These are phyloP conservation scores for Diorhabda sublineata DNA, from an alignment of 1,140 invertebrate genomes.

Conservation along the genomic window DNA sequence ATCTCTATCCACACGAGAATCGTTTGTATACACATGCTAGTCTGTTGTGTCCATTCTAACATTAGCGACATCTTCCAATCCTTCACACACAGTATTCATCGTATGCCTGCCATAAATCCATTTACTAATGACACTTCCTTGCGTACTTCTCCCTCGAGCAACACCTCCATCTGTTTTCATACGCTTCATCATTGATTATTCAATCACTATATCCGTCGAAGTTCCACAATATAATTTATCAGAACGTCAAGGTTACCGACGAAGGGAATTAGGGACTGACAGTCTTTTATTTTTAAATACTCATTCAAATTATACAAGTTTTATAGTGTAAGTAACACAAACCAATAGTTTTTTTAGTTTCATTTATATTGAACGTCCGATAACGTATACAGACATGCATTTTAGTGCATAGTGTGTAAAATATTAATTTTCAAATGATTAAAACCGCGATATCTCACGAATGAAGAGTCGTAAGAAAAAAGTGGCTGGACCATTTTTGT, in stretches of 20 bases:
- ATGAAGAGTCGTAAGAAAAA: too few relatives aligned
- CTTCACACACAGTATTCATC: slow-evolving; percentile 17
- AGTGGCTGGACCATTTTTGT: too few relatives aligned
- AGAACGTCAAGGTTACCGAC: background rate
- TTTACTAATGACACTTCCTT: slow-evolving; percentile 44
- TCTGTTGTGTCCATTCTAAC: slow-evolving; percentile 40
- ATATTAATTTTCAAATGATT: too few relatives aligned
- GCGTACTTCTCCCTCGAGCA: slow-evolving; percentile 40
- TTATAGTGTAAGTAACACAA: too few relatives aligned
- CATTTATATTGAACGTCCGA: too few relatives aligned
- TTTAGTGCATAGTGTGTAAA: too few relatives aligned
- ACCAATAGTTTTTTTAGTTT: too few relatives aligned
- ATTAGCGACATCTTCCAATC: slow-evolving; percentile 42
- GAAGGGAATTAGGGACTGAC: too few relatives aligned
- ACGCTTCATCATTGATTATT: background rate
- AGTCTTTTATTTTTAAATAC: too few relatives aligned
- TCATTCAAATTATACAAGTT: too few relatives aligned
- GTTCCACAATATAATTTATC: background rate
- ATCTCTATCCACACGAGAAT: slow-evolving; percentile 44
- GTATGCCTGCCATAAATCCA: slow-evolving; percentile 41
- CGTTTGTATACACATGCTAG: slow-evolving; percentile 46
- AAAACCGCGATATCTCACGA: too few relatives aligned
- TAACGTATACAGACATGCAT: too few relatives aligned
- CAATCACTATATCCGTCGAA: background rate
- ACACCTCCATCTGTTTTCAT: slow-evolving; percentile 40